A percentile compares a stretch with the other conserved stretches of the same genome.
These are phyloP conservation scores for Clupea harengus DNA, from an alignment of 2,113 vertebrate species.

Conservation along the genomic window DNA sequence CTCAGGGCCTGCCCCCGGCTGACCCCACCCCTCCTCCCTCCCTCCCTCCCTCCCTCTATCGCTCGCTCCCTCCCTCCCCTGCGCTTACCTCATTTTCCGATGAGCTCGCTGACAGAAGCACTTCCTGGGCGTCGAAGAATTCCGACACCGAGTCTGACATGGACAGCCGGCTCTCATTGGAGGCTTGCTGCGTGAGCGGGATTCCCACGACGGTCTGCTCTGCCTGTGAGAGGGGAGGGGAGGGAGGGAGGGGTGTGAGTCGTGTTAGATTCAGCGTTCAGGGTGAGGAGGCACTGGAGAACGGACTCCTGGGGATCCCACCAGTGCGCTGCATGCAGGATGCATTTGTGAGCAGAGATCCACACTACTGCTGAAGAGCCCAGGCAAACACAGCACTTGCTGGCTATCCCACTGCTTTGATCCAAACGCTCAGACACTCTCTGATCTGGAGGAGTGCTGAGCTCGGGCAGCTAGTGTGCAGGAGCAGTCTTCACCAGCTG, in stretches of 20 bases:
- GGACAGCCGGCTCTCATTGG: conserved; percentile 95
- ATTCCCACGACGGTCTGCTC: conserved; percentile 88
- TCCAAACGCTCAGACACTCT: background rate
- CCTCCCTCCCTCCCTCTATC: background rate
- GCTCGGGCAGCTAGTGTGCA: no score
- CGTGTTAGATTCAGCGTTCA: no score
- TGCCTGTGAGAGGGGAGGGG: conserved; percentile 65
- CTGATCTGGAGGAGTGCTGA: no score
- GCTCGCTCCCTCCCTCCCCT: background rate
- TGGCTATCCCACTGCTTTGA: background rate
- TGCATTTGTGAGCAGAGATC: background rate
- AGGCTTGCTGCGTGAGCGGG: conserved; percentile 92
- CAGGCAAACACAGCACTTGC: no score
- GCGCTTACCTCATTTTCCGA: conserved; percentile 92
- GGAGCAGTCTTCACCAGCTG: no score
- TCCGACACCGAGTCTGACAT: conserved; percentile 99
- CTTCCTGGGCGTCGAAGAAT: conserved; percentile 98
- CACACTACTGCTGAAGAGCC: background rate
- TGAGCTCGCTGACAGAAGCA: conserved; percentile 95
- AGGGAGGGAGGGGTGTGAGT: background rate
- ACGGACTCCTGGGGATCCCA: background rate
- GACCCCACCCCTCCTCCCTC: conserved; percentile 38
- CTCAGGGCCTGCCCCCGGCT: background rate
- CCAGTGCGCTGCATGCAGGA: background rate
- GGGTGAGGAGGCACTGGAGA: background rate